Percentiles rank a stretch among this genome's conserved stretches.
Conservation (phyloP, 1,140 invertebrate genomes). For the Druon quercuslanigerum region DNA sequence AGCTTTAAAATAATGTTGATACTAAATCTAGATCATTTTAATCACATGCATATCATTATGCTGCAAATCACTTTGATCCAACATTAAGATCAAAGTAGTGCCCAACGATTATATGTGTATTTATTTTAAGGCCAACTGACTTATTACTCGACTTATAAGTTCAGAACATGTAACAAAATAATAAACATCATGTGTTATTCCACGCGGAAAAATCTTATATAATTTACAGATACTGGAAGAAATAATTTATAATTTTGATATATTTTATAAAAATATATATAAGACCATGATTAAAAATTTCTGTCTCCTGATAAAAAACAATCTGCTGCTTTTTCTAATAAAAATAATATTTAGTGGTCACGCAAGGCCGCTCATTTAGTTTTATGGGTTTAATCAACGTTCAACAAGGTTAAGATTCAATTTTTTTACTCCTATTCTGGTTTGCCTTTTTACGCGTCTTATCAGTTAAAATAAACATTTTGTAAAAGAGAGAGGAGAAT, state of each 20-base stretch:
- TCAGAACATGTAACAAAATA: background rate
- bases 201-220: background rate
- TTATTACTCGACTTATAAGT: background rate
- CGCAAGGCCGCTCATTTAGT: constrained; percentile 4
- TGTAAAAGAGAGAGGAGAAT: no score
- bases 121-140: no score
- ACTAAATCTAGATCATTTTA: no score
- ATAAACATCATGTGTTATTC: background rate
- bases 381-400: constrained; percentile 1
- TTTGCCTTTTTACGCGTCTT: background rate
- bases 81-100: no score
- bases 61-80: no score
- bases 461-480: no score
- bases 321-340: background rate
- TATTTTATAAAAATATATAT: no score
- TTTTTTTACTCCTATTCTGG: constrained; percentile 15
- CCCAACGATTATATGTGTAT: no score
- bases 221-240: background rate
- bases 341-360: constrained; percentile 10
- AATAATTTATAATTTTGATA: no score
- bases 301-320: background rate
- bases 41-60: no score
- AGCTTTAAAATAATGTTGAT: no score
- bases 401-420: constrained; percentile 5
- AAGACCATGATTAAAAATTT: background rate